Evolutionary conservation across 92 coral and sea anemone genomes (phyloP).

Genomic region (Parazoanthus swiftii): DNA sequence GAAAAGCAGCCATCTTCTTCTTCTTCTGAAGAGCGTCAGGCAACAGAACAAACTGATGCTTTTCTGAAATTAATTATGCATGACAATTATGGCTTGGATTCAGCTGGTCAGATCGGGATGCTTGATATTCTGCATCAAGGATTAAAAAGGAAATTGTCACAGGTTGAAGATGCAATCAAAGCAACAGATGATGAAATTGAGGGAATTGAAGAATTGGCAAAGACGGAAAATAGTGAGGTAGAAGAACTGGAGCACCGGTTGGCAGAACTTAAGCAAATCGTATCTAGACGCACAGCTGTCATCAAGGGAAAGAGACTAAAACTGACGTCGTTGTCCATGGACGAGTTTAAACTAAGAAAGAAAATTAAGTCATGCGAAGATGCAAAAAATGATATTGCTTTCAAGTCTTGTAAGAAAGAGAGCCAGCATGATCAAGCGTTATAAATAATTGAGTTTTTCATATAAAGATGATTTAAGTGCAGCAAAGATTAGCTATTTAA

Average conservation of each 20-base stretch:
- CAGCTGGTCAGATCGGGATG: conserved; percentile 40
- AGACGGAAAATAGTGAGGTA: conserved; percentile 23
- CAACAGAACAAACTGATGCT: conserved; percentile 33
- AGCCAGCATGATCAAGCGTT: neutral
- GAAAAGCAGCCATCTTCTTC: conserved; percentile 18
- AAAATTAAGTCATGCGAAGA: conserved; percentile 41
- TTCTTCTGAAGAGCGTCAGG: neutral
- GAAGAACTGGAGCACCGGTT: conserved; percentile 25
- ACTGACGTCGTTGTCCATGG: conserved; percentile 15
- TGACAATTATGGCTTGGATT: conserved; percentile 39
- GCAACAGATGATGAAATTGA: conserved; percentile 35
- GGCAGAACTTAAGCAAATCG: conserved; percentile 30
- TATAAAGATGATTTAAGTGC: neutral
- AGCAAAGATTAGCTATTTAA: neutral
- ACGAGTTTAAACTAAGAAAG: conserved; percentile 35
- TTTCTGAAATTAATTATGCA: conserved; percentile 31
- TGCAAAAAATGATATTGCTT: conserved; percentile 33
- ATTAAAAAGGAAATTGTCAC: conserved; percentile 21
- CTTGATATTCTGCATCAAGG: conserved; percentile 39
- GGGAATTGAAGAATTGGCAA: conserved; percentile 21
- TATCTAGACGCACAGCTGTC: conserved; percentile 17
- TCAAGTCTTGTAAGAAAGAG: conserved; percentile 32
- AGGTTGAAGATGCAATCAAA: conserved; percentile 34
- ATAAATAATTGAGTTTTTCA: neutral
- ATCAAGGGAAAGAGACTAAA: conserved; percentile 31